Evolutionary conservation across 2,888 invertebrate species (phyloP).

Genomic region (Sinodicranocentrus sp.): DNA sequence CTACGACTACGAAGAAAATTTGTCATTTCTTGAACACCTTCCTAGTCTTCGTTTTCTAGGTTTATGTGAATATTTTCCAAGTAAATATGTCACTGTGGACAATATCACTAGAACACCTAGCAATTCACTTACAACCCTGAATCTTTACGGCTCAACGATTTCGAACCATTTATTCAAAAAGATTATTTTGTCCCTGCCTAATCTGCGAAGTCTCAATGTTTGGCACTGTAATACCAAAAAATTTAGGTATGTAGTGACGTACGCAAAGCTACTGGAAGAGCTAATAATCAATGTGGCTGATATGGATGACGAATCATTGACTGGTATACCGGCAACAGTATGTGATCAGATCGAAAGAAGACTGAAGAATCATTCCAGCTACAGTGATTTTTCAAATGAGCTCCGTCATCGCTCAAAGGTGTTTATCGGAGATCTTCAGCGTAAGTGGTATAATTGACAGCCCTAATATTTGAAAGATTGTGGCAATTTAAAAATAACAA

Average conservation of each 20-base stretch:
- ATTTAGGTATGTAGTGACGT: conserved; percentile 59
- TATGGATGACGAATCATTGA: conserved; percentile 69
- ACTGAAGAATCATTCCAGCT: conserved; percentile 64
- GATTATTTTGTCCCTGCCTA: conserved; percentile 57
- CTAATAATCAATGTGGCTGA: conserved; percentile 63
- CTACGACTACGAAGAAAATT: conserved; percentile 70
- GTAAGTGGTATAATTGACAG: too few relatives aligned
- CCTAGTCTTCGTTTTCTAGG: conserved; percentile 63
- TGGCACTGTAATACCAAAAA: conserved; percentile 70
- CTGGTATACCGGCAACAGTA: conserved; percentile 58
- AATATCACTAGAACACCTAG: conserved; percentile 63
- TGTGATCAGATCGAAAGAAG: conserved; percentile 72
- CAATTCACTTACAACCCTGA: conserved; percentile 51
- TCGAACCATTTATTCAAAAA: conserved; percentile 66
- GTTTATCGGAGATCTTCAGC: conserved; percentile 60
- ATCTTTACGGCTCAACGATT: conserved; percentile 68
- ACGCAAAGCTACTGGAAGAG: conserved; percentile 62
- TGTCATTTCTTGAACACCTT: conserved; percentile 64
- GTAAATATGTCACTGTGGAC: conserved; percentile 62
- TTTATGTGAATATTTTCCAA: conserved; percentile 70
- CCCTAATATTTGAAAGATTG: too few relatives aligned
- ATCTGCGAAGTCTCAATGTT: conserved; percentile 61
- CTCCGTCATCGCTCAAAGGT: conserved; percentile 38
- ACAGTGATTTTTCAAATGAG: conserved; percentile 33
- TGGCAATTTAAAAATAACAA: neutral